Conservation (phyloP, 2,797 vertebrate genomes). For the Hafferia zeledoni region DNA sequence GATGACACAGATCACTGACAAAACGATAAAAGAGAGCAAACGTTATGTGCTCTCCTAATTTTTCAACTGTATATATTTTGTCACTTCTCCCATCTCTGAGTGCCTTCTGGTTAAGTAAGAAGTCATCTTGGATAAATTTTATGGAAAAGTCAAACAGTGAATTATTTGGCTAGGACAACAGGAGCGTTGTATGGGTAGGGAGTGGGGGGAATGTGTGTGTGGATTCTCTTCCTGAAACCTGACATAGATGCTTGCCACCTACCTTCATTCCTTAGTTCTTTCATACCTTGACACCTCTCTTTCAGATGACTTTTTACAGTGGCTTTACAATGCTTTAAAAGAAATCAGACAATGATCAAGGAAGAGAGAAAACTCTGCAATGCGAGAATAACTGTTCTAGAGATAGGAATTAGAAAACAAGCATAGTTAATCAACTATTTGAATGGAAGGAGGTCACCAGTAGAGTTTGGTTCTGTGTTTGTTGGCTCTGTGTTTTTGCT, state of each 20-base stretch:
- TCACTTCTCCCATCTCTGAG: background rate
- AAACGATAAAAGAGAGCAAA: conserved; percentile 20
- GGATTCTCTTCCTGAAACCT: background rate
- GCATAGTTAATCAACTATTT: background rate
- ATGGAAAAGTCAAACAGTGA: background rate
- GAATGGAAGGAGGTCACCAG: background rate
- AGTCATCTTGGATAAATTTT: background rate
- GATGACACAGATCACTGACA: background rate
- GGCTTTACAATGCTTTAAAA: background rate
- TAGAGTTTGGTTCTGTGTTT: too few species aligned
- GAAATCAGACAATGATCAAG: background rate
- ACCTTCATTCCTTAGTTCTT: background rate
- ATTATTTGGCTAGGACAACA: background rate
- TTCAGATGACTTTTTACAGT: background rate
- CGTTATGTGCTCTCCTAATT: background rate
- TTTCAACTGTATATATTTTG: background rate
- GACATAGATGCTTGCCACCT: background rate
- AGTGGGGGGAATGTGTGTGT: background rate
- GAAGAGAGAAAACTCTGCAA: background rate
- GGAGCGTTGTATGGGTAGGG: background rate
- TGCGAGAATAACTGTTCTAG: background rate
- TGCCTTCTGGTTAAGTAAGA: background rate
- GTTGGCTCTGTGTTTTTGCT: background rate
- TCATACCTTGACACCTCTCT: background rate
- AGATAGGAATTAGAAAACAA: background rate